phyloP scores from a whole-genome alignment of 2,888 invertebrate species.

The Yponomeuta malinellus region DNA sequence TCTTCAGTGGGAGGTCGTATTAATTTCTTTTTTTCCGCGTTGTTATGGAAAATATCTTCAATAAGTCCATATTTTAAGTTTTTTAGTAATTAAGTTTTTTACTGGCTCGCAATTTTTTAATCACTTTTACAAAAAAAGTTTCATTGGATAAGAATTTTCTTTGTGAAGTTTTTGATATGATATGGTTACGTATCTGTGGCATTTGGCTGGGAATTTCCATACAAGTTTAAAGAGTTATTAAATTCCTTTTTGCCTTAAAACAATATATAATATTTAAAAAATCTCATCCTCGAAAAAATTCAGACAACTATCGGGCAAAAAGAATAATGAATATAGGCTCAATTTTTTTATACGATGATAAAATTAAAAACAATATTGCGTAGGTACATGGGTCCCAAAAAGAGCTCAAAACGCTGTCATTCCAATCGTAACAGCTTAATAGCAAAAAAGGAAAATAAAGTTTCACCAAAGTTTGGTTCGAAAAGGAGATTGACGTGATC shows the following conservation, averaged over 20 bases:
- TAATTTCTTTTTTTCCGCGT: constrained; percentile 12
- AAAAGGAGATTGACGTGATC: background rate
- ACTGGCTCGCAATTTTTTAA: background rate
- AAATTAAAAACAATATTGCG: no score
- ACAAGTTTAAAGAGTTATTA: background rate
- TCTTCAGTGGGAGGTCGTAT: constrained; percentile 28
- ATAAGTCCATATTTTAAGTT: background rate
- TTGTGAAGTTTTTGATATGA: background rate
- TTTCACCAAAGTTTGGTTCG: no score
- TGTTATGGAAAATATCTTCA: background rate
- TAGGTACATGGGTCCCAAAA: no score
- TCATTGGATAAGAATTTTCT: background rate
- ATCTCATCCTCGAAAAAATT: no score
- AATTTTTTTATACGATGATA: no score
- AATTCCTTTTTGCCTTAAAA: no score
- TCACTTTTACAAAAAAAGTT: background rate
- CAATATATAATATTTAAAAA: no score
- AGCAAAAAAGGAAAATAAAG: no score
- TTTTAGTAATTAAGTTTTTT: background rate
- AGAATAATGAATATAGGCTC: no score
- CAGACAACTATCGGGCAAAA: no score
- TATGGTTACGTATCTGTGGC: background rate
- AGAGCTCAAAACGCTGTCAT: no score
- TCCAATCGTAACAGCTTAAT: no score
- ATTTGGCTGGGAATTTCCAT: background rate